Base-by-base conservation (phyloP, 2,113 vertebrate genomes). In the Cochlearius cochlearius region DNA sequence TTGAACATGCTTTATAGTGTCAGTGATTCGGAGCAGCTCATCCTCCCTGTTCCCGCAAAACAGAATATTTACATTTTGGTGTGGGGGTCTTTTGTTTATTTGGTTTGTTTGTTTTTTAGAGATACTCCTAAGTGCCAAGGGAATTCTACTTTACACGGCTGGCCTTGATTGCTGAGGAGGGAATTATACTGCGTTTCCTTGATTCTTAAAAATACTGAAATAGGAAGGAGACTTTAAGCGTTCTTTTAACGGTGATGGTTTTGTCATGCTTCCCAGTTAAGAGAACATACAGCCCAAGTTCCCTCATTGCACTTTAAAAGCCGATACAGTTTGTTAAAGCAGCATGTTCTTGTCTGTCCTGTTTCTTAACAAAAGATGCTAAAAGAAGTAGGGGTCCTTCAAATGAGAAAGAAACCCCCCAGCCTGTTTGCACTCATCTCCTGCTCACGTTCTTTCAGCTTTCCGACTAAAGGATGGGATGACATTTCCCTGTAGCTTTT, bases 401-500 rank as follows among this genome's bases (percentile, higher is more conserved):
- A 49, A 58, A 63, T 11, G 58, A 81, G 69, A 60, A 7, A 76
- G 62, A 60, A 53, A 49, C 21, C 73, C 85, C 69, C 11, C 26
- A 3, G n/a, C 47, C 62, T 55, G 38, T 86, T 49, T 11, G 9
- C 18, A 8, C 71, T 81, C 66, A 56, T 41, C 84, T 50, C 80
- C 49, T 5, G 26, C 52, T 45, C 15, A 7, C 0, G 1, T 58
- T 66, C 45, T 63, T 56, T 64, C 62, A 29, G 3, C 75, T 68
- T 32, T 5, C 11, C 36, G 53, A 2, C 59, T 29, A 3, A 7
- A 81, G 92, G 92, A 91, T 78, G 90, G 50, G 93, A 90, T 79
- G 93, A 81, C 85, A 88, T 96, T 94, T 95, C 94, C 91, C 66
- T 55, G 22, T 58, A 58, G 7, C 36, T 92, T 68, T 59, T 75